Conservation (phyloP, 2,113 vertebrate genomes). For the Cyanoramphus novaezelandiae region DNA sequence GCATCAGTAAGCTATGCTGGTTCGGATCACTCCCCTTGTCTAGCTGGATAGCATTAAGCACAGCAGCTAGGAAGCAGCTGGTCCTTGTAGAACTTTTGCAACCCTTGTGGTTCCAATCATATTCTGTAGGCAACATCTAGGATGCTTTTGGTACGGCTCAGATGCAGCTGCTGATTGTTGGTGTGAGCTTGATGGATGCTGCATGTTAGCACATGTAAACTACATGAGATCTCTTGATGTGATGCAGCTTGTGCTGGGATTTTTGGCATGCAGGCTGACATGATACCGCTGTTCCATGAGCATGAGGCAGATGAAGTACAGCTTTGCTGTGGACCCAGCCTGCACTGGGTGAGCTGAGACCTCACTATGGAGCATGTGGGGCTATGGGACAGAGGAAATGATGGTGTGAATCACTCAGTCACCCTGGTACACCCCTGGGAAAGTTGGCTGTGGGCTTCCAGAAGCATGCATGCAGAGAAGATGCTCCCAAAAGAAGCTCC, state of each 20-base stretch:
- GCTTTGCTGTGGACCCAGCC: background rate
- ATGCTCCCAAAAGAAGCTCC: background rate
- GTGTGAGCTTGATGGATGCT: background rate
- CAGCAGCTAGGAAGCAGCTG: background rate
- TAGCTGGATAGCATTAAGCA: too few species aligned
- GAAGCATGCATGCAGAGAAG: background rate
- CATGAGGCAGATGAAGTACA: background rate
- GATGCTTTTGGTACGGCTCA: background rate
- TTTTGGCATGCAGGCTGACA: background rate
- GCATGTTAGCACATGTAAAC: background rate
- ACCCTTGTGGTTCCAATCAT: accelerated
- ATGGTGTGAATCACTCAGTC: background rate
- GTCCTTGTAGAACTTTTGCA: background rate
- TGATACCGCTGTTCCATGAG: background rate
- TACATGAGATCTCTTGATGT: background rate
- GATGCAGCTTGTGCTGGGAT: background rate
- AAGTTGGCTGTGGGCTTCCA: background rate
- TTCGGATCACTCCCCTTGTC: background rate
- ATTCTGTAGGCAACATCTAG: background rate
- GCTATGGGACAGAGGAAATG: background rate
- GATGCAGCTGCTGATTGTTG: background rate
- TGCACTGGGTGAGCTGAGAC: background rate
- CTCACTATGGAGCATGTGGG: accelerated
- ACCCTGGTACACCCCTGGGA: accelerated
- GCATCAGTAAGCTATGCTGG: background rate